phyloP scores from a whole-genome alignment of 2,113 vertebrate genomes.

The Gavia stellata region DNA sequence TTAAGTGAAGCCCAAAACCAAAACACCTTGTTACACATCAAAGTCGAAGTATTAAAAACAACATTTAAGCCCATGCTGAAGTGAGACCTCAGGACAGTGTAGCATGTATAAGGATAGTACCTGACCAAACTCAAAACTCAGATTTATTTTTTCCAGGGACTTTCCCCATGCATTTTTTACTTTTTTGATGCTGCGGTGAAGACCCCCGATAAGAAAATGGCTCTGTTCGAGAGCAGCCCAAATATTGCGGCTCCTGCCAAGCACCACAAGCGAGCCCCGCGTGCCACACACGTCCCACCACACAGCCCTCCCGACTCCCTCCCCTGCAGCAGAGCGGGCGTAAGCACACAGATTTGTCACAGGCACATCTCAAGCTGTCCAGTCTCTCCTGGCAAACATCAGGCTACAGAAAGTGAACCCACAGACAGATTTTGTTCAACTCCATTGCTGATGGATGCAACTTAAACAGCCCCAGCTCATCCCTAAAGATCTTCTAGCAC shows the following conservation, averaged over 20 bases:
- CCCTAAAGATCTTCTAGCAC: not conserved
- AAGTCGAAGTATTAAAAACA: not conserved
- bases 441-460: not conserved
- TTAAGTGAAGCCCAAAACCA: not conserved
- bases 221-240: not conserved
- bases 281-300: no score
- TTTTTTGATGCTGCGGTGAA: not conserved
- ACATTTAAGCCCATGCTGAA: no score
- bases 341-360: not conserved
- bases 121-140: not conserved
- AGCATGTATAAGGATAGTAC: fast-evolving
- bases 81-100: not conserved
- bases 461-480: not conserved
- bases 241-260: not conserved
- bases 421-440: fast-evolving
- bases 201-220: fast-evolving
- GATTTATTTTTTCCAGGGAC: not conserved
- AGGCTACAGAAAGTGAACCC: not conserved
- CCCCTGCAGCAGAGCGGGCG: not conserved
- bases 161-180: not conserved
- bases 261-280: fast-evolving
- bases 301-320: not conserved
- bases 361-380: not conserved
- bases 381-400: not conserved
- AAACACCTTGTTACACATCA: not conserved